These are phyloP conservation scores for Macrotis lagotis DNA, from an alignment of 2,113 vertebrate species.

Conservation along the genomic window DNA sequence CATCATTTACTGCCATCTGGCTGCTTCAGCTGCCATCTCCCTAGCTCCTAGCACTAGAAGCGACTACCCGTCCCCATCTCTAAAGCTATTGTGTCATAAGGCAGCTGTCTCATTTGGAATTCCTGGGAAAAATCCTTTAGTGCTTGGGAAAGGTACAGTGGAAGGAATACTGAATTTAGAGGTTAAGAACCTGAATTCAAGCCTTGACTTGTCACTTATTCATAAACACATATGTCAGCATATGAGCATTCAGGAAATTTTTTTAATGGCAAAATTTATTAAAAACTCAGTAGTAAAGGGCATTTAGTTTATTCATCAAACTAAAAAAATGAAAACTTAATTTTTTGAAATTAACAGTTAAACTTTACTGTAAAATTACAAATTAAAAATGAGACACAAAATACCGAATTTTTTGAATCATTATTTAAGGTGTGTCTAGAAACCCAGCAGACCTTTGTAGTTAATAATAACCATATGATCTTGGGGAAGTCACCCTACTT, in stretches of 20 bases:
- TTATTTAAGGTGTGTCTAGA: not conserved
- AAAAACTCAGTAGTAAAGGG: not conserved
- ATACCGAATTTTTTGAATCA: not conserved
- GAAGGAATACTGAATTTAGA: not conserved
- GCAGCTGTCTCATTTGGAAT: not conserved
- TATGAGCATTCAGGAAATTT: not conserved
- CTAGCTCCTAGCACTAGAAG: not conserved
- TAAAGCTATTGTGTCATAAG: not conserved
- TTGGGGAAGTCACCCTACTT: not conserved
- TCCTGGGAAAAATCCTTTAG: not conserved
- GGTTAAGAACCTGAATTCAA: not conserved
- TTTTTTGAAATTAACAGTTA: not conserved
- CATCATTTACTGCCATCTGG: not conserved
- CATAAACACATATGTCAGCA: not conserved
- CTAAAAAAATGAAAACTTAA: not conserved
- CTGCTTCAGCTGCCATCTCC: not conserved
- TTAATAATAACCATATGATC: not conserved
- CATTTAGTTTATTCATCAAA: not conserved
- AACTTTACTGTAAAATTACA: not conserved
- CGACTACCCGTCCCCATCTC: not conserved
- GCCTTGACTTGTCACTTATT: not conserved
- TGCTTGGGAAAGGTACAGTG: not conserved
- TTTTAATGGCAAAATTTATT: not conserved
- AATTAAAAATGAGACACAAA: not conserved
- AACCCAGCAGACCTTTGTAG: not conserved